Conservation (phyloP, 2,797 vertebrate species). For the Crypturellus tataupa region DNA sequence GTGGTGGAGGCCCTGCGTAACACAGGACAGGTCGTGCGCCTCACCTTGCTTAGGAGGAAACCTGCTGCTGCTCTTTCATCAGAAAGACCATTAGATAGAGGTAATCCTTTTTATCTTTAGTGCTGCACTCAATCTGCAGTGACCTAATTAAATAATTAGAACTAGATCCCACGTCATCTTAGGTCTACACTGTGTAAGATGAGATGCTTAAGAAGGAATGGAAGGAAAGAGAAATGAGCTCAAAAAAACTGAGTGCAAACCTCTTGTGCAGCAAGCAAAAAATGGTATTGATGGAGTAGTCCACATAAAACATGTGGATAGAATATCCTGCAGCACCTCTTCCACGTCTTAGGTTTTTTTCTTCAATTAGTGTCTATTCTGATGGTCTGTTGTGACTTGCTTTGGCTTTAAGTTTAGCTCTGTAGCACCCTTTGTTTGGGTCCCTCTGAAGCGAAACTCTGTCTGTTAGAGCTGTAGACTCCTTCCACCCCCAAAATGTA, state of each 20-base stretch:
- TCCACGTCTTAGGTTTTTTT: background rate
- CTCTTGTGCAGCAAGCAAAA: background rate
- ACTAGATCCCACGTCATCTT: background rate
- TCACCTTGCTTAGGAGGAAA: slow-evolving; percentile 89
- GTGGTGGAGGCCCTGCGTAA: slow-evolving; percentile 90
- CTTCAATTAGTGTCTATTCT: background rate
- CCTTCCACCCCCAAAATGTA: background rate
- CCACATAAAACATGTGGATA: slow-evolving; percentile 18
- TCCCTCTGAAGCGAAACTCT: background rate
- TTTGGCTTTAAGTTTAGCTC: background rate
- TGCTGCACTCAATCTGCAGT: background rate
- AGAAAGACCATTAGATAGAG: slow-evolving; percentile 84
- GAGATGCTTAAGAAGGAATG: background rate
- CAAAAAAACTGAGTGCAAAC: background rate
- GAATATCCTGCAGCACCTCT: background rate
- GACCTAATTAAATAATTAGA: background rate
- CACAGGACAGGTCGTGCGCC: slow-evolving; percentile 86
- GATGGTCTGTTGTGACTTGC: background rate
- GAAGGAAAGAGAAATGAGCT: background rate
- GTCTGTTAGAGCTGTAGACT: background rate
- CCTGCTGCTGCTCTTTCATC: background rate
- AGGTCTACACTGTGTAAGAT: background rate
- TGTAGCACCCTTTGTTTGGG: background rate
- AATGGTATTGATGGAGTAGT: background rate
- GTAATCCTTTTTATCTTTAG: slow-evolving; percentile 66